Percentiles rank a stretch among this genome's conserved stretches.
phyloP scores from a whole-genome alignment of 2,113 vertebrate genomes.

The Calyptomena viridis region DNA sequence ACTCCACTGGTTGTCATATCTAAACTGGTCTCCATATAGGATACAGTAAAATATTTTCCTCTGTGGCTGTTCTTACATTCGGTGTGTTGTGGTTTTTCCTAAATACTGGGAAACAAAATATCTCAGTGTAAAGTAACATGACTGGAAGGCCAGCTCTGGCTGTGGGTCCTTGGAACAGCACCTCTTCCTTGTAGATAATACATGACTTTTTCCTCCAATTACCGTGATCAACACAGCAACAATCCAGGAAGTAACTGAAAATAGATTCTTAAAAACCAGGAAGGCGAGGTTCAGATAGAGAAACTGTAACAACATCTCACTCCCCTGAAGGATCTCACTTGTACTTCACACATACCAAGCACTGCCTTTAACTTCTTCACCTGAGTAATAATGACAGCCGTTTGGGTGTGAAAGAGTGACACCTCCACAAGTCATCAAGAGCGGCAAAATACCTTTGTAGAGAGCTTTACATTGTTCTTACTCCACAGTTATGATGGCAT shows the following conservation, averaged over 20 bases:
- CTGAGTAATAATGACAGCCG: not conserved
- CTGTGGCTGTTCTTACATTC: not conserved
- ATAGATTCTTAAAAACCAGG: not conserved
- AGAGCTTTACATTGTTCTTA: not conserved
- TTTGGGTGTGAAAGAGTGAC: not conserved
- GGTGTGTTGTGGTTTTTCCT: fast-evolving
- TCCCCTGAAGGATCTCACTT: not conserved
- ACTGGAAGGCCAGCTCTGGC: not conserved
- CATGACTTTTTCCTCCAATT: not conserved
- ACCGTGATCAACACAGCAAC: not conserved
- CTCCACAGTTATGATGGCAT: not conserved
- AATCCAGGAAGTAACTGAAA: not conserved
- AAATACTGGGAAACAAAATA: not conserved
- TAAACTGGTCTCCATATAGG: not conserved
- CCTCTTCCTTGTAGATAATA: not conserved
- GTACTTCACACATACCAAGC: not conserved
- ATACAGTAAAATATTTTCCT: not conserved
- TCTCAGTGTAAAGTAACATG: not conserved
- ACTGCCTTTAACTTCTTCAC: not conserved
- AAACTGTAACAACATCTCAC: not conserved
- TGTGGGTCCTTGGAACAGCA: not conserved
- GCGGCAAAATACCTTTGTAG: not conserved
- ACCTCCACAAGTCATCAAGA: not conserved
- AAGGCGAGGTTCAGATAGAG: not conserved
- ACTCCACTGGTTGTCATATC: not conserved